These are phyloP conservation scores for Urocyon cinereoargenteus DNA, from an alignment of 2,797 vertebrate species.

Conservation along the genomic window DNA sequence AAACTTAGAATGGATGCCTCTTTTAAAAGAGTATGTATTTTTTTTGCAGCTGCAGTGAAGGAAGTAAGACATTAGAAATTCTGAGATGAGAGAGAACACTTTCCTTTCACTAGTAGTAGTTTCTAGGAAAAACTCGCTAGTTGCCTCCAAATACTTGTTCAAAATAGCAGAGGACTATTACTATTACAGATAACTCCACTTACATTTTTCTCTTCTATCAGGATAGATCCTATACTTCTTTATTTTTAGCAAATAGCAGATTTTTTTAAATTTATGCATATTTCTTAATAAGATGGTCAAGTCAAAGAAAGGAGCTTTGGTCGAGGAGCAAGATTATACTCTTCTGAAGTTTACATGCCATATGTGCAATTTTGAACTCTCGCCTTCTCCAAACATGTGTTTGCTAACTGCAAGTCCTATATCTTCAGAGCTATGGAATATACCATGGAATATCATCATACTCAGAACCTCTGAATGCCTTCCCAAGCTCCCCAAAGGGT, in stretches of 20 bases:
- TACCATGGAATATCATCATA: fast-evolving
- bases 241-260: not conserved
- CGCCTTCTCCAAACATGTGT: not conserved
- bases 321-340: not conserved
- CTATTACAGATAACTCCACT: not conserved
- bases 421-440: not conserved
- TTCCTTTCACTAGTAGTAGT: not conserved
- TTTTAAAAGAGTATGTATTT: not conserved
- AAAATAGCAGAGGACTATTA: not conserved
- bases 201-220: not conserved
- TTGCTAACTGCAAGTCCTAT: not conserved
- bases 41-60: not conserved
- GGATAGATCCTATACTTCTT: not conserved
- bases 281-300: not conserved
- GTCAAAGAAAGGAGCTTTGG: not conserved
- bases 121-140: not conserved
- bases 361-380: not conserved
- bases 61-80: not conserved
- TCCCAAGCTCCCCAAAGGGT: not conserved
- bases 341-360: not conserved
- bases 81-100: not conserved
- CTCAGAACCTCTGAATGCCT: not conserved
- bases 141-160: not conserved
- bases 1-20: not conserved
- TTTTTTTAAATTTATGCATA: not conserved